Evolutionary conservation across 2,888 invertebrate species (phyloP), one percentile per base, ranked within the genome.

Genomic region (Crepidodera aurea): DNA sequence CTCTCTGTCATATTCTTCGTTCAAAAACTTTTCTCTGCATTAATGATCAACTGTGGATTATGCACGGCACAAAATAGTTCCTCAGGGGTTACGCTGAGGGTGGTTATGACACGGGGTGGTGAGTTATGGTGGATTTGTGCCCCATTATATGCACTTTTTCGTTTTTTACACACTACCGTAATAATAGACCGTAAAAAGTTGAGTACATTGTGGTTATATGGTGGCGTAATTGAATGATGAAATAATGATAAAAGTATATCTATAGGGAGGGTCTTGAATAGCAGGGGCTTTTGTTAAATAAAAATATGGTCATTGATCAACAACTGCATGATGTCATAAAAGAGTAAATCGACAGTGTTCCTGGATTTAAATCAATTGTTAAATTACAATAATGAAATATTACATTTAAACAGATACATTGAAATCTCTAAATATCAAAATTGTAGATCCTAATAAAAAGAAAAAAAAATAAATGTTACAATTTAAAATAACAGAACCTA

Each of bases 81-180:
- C 60, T 58, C 19, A 44, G 54, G 64, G 64, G 54, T 40, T 42
- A 29, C 25, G 19, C 34, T 44, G 25, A 51, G 56, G 64, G 57
- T 61, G 57, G 48, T 25, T 39, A 44, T 48, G 57, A 61, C 51
- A 53, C 44, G 29, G 60, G 57, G 60, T 53, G 48, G 51, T 64
- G 57, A 64, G 51, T 64, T 60, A 64, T 70, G 34, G 61, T 51
- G 25, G 50, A 50, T 42, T 61, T 61, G 53, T 42, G 61, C 22
- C 53, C 55, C 51, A 61, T 61, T 61, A 61, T 56, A 51, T 61
- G 61, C 61, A 61, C 34, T 56, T 61, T 61, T 56, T 42, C 12
- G 58, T 39, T 42, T 55, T 60, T 60, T 48, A 44, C 19, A 12
- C 34, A 16, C 10, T 39, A 42, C 19, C 34, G 56, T 34, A 19